Base-by-base conservation (phyloP, 2,888 invertebrate species). In the Oxystoma pomonae region DNA sequence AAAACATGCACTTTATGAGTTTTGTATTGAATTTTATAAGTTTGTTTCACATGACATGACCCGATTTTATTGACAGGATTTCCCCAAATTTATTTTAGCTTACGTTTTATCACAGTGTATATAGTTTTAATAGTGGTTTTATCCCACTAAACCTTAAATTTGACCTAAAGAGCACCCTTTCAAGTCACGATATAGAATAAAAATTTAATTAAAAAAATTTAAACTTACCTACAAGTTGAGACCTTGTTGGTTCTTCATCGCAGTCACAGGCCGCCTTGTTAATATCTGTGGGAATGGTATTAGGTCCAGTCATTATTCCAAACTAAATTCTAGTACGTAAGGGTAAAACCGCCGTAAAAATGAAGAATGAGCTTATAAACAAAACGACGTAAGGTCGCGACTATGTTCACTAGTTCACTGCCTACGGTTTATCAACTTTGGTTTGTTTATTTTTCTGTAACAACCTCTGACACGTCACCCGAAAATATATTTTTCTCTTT, bases 231-330 rank as follows among this genome's bases (percentile, higher is more conserved):
- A 67, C 58, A 20, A 67, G 60, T 52, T 67, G 67, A 0, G 67
- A 67, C 16, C 20, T 21, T 9, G 51, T 20, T 12, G 64, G 63
- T 20, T 62, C 62, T 5, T 18, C 58, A 50, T 62, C 64, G 49
- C 55, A 63, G 19, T 49, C 57, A 50, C 69, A 69, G 1, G 65
- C 59, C 61, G 76, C 76, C 59, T 74, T 72, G 64, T 72, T 76
- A 64, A 70, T 75, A 53, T 73, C 73, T 20, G 72, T 59, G 67
- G 73, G 74, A 73, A 74, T 64, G 73, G 74, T 63, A 67, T 70
- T 61, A 55, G 70, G 70, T 60, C 71, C 73, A 20, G 73, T 75
- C 73, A 74, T 75, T 53, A 49, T 65, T 52, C 22, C 59, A n/a
- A n/a, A 35, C 12, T 35, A 35, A 7, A 35, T 35, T 35, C n/a